A percentile compares a stretch with the other conserved stretches of the same genome.
Evolutionary conservation across 2,113 vertebrate species (phyloP).

Genomic region (Epinephelus cyanopodus): DNA sequence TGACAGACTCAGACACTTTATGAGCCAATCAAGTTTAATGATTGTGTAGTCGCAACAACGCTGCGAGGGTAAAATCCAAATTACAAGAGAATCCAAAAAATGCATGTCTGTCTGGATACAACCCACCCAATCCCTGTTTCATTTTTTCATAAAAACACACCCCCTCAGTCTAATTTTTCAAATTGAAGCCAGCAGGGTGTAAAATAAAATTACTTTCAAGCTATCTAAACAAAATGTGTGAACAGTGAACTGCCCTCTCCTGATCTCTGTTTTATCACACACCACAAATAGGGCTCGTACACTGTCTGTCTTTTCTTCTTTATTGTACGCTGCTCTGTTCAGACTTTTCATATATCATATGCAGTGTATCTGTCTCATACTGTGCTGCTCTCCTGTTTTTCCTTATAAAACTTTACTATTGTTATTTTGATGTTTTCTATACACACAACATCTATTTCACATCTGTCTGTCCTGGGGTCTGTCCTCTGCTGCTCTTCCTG

Average conservation of each 20-base stretch:
- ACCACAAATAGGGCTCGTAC: no score
- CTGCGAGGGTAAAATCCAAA: constrained; percentile 18
- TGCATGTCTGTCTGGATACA: constrained; percentile 49
- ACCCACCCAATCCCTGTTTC: not conserved
- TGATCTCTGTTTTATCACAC: not conserved
- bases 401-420: not conserved
- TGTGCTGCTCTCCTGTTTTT: not conserved
- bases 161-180: not conserved
- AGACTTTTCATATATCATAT: not conserved
- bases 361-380: not conserved
- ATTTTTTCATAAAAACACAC: not conserved
- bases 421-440: not conserved
- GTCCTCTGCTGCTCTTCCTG: not conserved
- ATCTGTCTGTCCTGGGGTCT: not conserved
- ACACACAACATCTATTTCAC: not conserved
- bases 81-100: constrained; percentile 50
- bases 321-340: not conserved
- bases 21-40: constrained; percentile 44
- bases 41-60: constrained; percentile 3
- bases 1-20: constrained; percentile 57
- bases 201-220: not conserved
- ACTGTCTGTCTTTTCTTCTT: not conserved
- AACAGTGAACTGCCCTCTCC: not conserved
- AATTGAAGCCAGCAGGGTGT: not conserved
- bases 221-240: not conserved